Conservation (phyloP, 2,797 vertebrate genomes). For the Pseudomugil tenellus region DNA sequence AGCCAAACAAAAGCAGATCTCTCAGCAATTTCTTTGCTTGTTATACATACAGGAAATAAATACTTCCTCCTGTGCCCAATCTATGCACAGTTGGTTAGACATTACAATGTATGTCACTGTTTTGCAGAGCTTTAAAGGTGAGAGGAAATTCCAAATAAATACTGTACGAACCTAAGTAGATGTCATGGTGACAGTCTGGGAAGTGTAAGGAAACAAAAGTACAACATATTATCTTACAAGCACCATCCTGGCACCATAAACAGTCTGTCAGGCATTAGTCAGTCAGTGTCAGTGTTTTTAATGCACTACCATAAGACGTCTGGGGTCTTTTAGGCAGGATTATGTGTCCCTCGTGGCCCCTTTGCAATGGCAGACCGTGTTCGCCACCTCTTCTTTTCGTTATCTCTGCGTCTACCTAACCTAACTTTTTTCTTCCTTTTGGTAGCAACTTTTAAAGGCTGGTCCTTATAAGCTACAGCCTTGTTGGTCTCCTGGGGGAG, state of each 20-base stretch:
- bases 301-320: conserved; percentile 48
- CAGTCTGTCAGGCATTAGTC: conserved; percentile 55
- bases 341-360: conserved; percentile 44
- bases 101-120: conserved; percentile 36
- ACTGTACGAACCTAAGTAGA: conserved; percentile 43
- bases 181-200: conserved; percentile 43
- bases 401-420: conserved; percentile 89
- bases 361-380: conserved; percentile 73
- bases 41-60: conserved; percentile 61
- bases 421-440: conserved; percentile 94
- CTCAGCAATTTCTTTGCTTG: conserved; percentile 29
- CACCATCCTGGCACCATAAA: conserved; percentile 39
- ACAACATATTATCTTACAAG: conserved; percentile 66
- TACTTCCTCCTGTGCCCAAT: conserved; percentile 43
- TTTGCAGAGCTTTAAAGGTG: conserved; percentile 43
- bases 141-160: conserved; percentile 70
- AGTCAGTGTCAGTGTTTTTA: conserved; percentile 61
- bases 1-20: conserved; percentile 45
- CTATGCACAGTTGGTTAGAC: conserved; percentile 35
- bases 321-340: conserved; percentile 32
- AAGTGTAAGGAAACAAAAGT: conserved; percentile 47
- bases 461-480: conserved; percentile 88
- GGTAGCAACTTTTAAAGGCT: conserved; percentile 84
- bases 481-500: conserved; percentile 97
- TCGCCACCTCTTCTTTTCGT: conserved; percentile 89